These are phyloP conservation scores for Eupleurogrammus muticus DNA, from an alignment of 2,797 vertebrate genomes.

Conservation along the genomic window DNA sequence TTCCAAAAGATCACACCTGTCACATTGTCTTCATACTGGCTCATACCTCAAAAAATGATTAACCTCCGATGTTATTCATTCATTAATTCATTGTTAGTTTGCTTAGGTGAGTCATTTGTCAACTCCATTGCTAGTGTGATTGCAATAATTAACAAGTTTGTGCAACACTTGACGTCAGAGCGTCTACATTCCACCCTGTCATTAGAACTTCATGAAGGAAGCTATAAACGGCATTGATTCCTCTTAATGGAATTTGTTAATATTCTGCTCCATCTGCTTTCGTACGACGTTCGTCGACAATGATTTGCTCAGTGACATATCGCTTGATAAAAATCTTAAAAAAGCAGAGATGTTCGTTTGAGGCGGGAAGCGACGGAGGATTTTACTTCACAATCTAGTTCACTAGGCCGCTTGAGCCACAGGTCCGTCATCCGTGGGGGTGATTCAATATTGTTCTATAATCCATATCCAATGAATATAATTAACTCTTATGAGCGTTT, in stretches of 20 bases:
- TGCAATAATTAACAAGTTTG: constrained; percentile 7
- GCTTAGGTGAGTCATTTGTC: not conserved
- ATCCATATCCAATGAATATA: constrained; percentile 4
- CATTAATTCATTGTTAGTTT: not conserved
- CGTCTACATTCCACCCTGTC: not conserved
- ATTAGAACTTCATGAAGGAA: not conserved
- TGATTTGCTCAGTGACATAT: not conserved
- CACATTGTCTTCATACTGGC: too few relatives aligned
- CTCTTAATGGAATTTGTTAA: not conserved
- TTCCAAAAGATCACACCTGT: too few relatives aligned
- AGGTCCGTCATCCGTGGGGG: not conserved
- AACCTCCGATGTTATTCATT: not conserved
- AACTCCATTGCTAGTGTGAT: not conserved
- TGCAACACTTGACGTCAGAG: not conserved
- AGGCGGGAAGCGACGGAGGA: not conserved
- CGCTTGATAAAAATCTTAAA: not conserved
- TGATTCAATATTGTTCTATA: not conserved
- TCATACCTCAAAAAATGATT: not conserved
- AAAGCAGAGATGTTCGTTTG: not conserved
- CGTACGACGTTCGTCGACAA: not conserved
- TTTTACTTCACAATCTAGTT: not conserved
- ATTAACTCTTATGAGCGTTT: not conserved
- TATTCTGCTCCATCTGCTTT: not conserved
- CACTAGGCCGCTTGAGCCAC: not conserved
- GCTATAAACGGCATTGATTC: not conserved